Evolutionary conservation across 1,140 invertebrate genomes (phyloP).

Genomic region (Hycleus cichorii): DNA sequence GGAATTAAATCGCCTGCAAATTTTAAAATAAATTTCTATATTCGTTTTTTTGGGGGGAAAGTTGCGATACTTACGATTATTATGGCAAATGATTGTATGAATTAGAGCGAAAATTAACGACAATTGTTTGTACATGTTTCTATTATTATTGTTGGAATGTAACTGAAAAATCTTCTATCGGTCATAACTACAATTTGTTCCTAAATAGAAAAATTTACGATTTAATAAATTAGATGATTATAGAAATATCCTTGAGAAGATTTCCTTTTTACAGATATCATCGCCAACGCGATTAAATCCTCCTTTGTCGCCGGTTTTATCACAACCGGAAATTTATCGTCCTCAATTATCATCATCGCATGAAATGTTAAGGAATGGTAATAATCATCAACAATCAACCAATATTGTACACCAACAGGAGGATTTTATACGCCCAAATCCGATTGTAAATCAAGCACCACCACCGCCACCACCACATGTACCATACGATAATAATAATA

Average conservation of each 20-base stretch:
- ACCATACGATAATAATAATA: conserved; percentile 12
- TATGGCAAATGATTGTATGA: not conserved
- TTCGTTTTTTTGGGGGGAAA: too few relatives aligned
- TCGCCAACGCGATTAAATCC: not conserved
- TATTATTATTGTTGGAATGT: too few relatives aligned
- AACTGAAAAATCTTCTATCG: too few relatives aligned
- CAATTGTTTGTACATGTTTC: not conserved
- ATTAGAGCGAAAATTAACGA: not conserved
- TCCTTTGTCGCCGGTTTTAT: conserved; percentile 1
- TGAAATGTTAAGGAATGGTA: not conserved
- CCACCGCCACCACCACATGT: conserved; percentile 1
- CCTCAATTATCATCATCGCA: conserved; percentile 4
- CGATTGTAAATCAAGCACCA: not conserved
- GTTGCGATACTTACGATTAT: not conserved
- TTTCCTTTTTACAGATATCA: too few relatives aligned
- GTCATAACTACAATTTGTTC: too few relatives aligned
- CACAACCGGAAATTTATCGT: conserved; percentile 2
- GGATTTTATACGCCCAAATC: conserved; percentile 31
- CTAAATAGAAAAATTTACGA: too few relatives aligned
- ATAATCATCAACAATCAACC: not conserved
- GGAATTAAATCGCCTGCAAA: conserved; percentile 78
- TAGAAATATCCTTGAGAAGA: too few relatives aligned
- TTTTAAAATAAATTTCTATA: too few relatives aligned
- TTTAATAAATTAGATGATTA: too few relatives aligned
- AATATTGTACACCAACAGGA: conserved; percentile 6